These are phyloP conservation scores for Tinamus guttatus DNA, from an alignment of 2,113 vertebrate species.

Conservation along the genomic window DNA sequence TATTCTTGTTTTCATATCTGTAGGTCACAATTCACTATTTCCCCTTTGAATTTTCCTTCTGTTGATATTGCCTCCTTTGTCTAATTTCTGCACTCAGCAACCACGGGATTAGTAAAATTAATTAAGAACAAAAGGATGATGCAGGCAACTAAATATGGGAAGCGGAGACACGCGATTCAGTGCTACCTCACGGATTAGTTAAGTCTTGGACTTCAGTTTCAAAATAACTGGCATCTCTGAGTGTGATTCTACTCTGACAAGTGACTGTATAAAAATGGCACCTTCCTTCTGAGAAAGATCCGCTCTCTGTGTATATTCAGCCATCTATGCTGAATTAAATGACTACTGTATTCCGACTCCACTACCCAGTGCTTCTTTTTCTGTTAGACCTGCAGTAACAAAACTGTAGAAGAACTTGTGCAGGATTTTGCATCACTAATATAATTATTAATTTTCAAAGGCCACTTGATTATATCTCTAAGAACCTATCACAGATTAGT, in stretches of 20 bases:
- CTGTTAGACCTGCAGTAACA: not conserved
- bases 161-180: conserved; percentile 33
- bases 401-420: not conserved
- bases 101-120: conserved; percentile 63
- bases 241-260: conserved; percentile 18
- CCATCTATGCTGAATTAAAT: not conserved
- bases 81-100: conserved; percentile 48
- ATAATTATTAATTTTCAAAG: not conserved
- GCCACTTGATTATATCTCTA: not conserved
- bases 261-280: conserved; percentile 12
- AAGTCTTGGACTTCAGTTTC: conserved; percentile 45
- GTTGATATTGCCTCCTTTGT: not conserved
- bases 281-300: conserved; percentile 14
- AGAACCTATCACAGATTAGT: not conserved
- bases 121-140: conserved; percentile 48
- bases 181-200: conserved; percentile 27
- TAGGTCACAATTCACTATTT: conserved; percentile 20
- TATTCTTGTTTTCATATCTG: conserved; percentile 21
- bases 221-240: conserved; percentile 48
- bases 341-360: not conserved
- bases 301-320: not conserved
- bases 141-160: conserved; percentile 6
- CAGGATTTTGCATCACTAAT: not conserved
- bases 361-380: fast-evolving
- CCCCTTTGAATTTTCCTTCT: not conserved